phyloP scores from a whole-genome alignment of 2,113 vertebrate genomes.

The Cyprinodon brontotheroides region DNA sequence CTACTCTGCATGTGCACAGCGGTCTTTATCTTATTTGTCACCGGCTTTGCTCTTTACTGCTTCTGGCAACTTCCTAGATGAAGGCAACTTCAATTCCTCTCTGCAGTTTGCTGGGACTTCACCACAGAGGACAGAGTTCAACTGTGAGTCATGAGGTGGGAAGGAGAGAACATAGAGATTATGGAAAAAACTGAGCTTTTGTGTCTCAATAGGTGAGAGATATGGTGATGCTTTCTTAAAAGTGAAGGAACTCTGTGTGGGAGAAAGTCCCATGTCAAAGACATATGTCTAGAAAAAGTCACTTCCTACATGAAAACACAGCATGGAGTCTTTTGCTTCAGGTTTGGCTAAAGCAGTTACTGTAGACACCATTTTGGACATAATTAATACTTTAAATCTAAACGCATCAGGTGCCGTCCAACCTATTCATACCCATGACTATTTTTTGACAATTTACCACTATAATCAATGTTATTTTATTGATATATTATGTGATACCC shows the following conservation, averaged over 20 bases:
- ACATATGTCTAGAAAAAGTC: conserved; percentile 45
- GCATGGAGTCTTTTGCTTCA: conserved; percentile 41
- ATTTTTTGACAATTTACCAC: background rate
- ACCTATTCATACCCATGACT: background rate
- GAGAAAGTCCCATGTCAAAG: conserved; percentile 28
- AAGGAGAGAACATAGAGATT: conserved; percentile 4
- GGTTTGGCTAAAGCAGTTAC: conserved; percentile 44
- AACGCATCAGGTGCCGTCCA: background rate
- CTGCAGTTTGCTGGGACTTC: conserved; percentile 29
- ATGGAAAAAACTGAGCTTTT: conserved; percentile 45
- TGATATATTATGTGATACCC: too few relatives aligned
- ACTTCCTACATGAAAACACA: conserved; percentile 53
- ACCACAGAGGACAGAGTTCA: conserved; percentile 15
- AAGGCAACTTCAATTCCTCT: conserved; percentile 23
- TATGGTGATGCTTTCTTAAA: conserved; percentile 14
- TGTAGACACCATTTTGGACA: conserved; percentile 1
- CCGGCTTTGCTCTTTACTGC: conserved; percentile 29
- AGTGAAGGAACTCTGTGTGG: conserved; percentile 18
- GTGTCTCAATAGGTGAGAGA: conserved; percentile 21
- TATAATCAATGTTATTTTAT: background rate
- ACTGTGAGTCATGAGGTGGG: conserved; percentile 8
- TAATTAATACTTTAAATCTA: background rate
- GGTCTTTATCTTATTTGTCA: conserved; percentile 57
- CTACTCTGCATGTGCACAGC: conserved; percentile 12
- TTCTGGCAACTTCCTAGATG: conserved; percentile 15